Evolutionary conservation across 2,113 vertebrate genomes (phyloP).

Genomic region (Lutjanus erythropterus): DNA sequence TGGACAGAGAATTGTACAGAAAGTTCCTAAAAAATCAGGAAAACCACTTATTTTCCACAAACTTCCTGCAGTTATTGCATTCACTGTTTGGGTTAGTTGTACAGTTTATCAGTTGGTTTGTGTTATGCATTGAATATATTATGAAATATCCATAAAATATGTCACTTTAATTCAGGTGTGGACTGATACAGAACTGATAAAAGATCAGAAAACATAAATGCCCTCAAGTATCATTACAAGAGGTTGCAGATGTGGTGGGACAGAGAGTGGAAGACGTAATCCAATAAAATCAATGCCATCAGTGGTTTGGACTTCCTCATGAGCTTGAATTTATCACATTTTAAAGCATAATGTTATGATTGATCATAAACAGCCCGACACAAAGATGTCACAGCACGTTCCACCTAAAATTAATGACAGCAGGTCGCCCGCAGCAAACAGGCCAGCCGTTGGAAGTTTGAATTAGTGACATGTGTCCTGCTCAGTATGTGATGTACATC

Average conservation of each 20-base stretch:
- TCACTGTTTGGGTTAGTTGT: no score
- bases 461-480: constrained; percentile 58
- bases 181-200: background rate
- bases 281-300: no score
- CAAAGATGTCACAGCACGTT: constrained; percentile 11
- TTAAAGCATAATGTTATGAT: constrained; percentile 16
- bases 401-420: constrained; percentile 36
- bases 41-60: no score
- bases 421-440: constrained; percentile 50
- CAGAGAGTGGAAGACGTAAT: no score
- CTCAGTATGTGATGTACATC: constrained; percentile 68
- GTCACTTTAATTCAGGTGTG: background rate
- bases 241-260: background rate
- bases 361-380: constrained; percentile 25
- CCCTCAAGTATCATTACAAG: background rate
- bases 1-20: no score
- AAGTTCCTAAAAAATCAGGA: no score
- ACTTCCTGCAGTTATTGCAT: no score
- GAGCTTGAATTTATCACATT: background rate
- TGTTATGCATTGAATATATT: no score
- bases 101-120: no score
- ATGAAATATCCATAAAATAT: no score
- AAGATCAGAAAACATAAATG: background rate
- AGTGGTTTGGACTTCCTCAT: background rate
- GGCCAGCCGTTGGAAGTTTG: constrained; percentile 34